phyloP scores from a whole-genome alignment of 92 coral and sea anemone genomes.

The Heteractis magnifica region DNA sequence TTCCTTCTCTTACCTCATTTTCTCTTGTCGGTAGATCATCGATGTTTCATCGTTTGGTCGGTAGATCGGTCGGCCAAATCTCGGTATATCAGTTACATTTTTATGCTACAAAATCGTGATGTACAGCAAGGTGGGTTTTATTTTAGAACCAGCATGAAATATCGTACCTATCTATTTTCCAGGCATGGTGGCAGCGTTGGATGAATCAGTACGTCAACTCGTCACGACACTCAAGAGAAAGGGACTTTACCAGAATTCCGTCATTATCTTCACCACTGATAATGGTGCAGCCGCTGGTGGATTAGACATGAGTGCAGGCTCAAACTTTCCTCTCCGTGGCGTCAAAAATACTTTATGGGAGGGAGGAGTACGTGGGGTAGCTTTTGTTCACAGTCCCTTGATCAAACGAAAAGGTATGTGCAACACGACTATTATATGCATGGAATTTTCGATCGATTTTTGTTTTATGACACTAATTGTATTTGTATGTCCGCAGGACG shows the following conservation, averaged over 20 bases:
- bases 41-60: neutral
- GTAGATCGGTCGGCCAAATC: neutral
- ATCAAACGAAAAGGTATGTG: slow-evolving; percentile 76
- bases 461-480: no score
- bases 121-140: no score
- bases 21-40: no score
- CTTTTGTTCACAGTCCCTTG: slow-evolving; percentile 95
- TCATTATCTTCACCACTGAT: slow-evolving; percentile 95
- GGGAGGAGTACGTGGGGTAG: slow-evolving; percentile 99
- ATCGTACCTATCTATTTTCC: neutral
- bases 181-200: slow-evolving; percentile 96
- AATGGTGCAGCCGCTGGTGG: slow-evolving; percentile 99
- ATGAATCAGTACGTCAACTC: slow-evolving; percentile 87
- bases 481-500: slow-evolving; percentile 63
- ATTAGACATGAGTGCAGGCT: slow-evolving; percentile 94
- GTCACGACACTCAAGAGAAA: slow-evolving; percentile 75
- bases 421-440: neutral
- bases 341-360: slow-evolving; percentile 97
- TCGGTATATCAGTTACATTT: no score
- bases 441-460: neutral
- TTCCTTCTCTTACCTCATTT: no score
- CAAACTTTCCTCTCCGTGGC: slow-evolving; percentile 95
- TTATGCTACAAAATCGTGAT: no score
- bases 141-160: no score
- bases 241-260: slow-evolving; percentile 83